Evolutionary conservation across 1,140 invertebrate species (phyloP).

Genomic region (Trachymyrmex septentrionalis): DNA sequence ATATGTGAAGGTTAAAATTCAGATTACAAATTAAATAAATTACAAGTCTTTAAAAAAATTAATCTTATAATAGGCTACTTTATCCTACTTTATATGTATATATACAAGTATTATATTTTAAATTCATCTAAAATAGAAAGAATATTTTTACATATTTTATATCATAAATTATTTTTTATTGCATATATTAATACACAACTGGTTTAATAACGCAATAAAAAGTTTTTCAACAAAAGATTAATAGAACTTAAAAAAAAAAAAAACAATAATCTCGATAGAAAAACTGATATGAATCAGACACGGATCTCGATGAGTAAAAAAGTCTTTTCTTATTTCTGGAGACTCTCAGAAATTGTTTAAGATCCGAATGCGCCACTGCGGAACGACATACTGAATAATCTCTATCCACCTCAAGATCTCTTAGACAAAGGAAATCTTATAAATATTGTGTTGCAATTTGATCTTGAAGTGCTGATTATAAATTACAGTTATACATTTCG

Average conservation of each 20-base stretch:
- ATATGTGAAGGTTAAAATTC: too few relatives aligned
- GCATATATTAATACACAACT: background rate
- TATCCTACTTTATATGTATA: background rate
- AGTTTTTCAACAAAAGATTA: too few relatives aligned
- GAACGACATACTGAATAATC: background rate
- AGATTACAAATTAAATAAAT: too few relatives aligned
- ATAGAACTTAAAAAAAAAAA: too few relatives aligned
- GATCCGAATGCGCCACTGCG: background rate
- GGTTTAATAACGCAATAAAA: background rate
- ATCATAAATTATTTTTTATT: background rate
- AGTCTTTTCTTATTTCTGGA: background rate
- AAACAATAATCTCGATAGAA: too few relatives aligned
- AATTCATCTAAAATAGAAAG: background rate
- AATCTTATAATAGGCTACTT: too few relatives aligned
- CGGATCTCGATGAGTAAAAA: background rate
- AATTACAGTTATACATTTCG: constrained; percentile 18
- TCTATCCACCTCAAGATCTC: background rate
- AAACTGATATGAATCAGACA: too few relatives aligned
- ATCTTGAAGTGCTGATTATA: constrained; percentile 6
- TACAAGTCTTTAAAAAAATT: too few relatives aligned
- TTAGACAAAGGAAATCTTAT: background rate
- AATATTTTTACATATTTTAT: background rate
- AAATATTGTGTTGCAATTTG: background rate
- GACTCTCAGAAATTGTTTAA: background rate
- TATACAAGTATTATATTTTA: background rate